Evolutionary conservation across 2,888 invertebrate genomes (phyloP), one percentile per base, ranked within the genome.

Genomic region (Octonoba sinensis): DNA sequence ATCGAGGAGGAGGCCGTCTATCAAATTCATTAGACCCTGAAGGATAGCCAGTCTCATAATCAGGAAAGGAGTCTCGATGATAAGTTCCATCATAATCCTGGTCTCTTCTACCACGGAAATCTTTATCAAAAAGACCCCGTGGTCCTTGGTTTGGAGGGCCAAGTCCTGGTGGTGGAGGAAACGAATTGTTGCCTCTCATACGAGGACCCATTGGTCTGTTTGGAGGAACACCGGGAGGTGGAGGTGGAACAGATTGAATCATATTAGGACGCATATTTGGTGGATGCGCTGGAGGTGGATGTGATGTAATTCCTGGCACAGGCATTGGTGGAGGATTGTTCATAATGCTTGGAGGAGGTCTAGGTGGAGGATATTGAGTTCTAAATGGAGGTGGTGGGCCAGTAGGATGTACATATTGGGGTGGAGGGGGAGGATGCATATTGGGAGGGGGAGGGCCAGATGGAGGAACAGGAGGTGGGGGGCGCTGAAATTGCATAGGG

Each of bases 261-360:
- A 77, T 49, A 24, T 59, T 51, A 22, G 56, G n/a, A n/a, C 69
- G 69, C 22, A 64, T n/a, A 12, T 65, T 71, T 47, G 57, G 70
- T 16, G 73, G 67, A 54, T 62, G 60, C 44, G 66, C 27, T 16
- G 46, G 18, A 18, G 51, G 60, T 47, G 60, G 47, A 18, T 24
- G n/a, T 15, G 36, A 36, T 36, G 36, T 36, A 6, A 36, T 36
- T 36, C 36, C 36, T 36, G 36, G 36, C 11, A 11, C 24, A 12
- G 22, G 65, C n/a, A 16, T 65, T 18, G 76, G 74, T 18, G 82
- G 82, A 54, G 82, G 82, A 47, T 70, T 76, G 3, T 57, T 69
- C 90, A 83, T 59, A 76, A 77, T 71, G 72, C 81, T 71, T 81
- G 84, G 69, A 60, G 74, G 15, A 18, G 70, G 74, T 44, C 59